Base-by-base conservation (phyloP, 2,888 invertebrate genomes). In the Nephrotoma flavescens region DNA sequence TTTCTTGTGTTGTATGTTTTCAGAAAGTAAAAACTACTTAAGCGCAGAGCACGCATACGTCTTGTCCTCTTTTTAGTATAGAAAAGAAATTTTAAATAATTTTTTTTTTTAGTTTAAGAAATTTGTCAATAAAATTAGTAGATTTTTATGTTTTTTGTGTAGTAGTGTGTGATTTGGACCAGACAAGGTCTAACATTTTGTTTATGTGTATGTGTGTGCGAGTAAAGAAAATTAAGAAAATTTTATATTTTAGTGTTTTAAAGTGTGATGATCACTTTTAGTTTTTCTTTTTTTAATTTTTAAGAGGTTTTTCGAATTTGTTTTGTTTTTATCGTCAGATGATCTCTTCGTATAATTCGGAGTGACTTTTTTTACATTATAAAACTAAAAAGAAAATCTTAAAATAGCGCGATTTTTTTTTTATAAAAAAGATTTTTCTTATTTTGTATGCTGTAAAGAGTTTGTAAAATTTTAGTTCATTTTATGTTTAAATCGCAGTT, bases 351-450 rank as follows among this genome's bases (percentile, higher is more conserved):
- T 42, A 42, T 42, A 42, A 42, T 84, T 84, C 84, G 84, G 84
- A 42, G 41, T 84, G 42, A 84, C 42, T 84, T 84, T 84, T 71
- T 84, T 42, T 42, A 84, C 84, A n/a, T 84, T 42, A 19, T 19
- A 42, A 84, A 84, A 12, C n/a, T 84, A 42, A 15, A 84, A 47
- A 47, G n/a, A 47, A 84, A 84, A 84, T 84, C 84, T 84, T 84
- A 84, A 84, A 84, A 84, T 84, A 84, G 84, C 84, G 84, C 84
- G 84, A 84, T 84, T 84, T 41, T 41, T 83, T 83, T 83, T 83
- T 83, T 83, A 19, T 41, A 41, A 2, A 12, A 15, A 84, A 42
- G 42, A 83, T 71, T 71, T 52, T 52, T n/a, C n/a, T 31, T 71
- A 71, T 71, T 31, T 52, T 15, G 52, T 52, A 52, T 52, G 15